phyloP scores from a whole-genome alignment of 2,797 vertebrate species.

The Hippocampus kuda region DNA sequence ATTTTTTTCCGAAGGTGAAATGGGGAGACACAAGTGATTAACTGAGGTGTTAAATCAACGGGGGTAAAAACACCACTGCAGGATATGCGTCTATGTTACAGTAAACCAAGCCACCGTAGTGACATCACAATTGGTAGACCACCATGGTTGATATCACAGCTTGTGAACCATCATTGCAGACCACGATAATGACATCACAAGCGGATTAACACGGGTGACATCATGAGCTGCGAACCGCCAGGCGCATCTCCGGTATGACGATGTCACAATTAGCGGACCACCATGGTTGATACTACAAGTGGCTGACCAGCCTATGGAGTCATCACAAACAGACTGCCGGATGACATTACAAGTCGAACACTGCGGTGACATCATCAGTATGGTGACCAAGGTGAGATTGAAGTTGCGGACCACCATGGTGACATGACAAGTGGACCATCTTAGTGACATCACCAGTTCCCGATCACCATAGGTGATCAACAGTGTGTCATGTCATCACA shows the following conservation, averaged over 20 bases:
- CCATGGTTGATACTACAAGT: background rate
- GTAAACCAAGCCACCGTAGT: background rate
- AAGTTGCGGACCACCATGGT: no score
- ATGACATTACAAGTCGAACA: background rate
- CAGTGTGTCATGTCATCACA: no score
- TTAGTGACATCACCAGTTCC: background rate
- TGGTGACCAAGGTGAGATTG: no score
- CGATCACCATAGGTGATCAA: background rate
- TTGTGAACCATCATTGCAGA: background rate
- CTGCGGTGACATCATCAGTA: no score
- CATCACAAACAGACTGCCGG: background rate
- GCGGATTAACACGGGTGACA: background rate
- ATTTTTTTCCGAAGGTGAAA: background rate
- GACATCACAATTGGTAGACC: background rate
- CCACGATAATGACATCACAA: background rate
- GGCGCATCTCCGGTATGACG: no score
- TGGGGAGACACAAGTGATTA: no score
- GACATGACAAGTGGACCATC: no score
- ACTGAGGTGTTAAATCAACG: background rate
- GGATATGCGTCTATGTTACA: background rate
- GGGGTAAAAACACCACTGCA: background rate
- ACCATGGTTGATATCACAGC: background rate
- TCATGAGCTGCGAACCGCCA: background rate
- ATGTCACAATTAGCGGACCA: no score
- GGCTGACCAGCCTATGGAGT: background rate